Evolutionary conservation across 1,140 invertebrate species (phyloP).

Genomic region (Apis laboriosa): DNA sequence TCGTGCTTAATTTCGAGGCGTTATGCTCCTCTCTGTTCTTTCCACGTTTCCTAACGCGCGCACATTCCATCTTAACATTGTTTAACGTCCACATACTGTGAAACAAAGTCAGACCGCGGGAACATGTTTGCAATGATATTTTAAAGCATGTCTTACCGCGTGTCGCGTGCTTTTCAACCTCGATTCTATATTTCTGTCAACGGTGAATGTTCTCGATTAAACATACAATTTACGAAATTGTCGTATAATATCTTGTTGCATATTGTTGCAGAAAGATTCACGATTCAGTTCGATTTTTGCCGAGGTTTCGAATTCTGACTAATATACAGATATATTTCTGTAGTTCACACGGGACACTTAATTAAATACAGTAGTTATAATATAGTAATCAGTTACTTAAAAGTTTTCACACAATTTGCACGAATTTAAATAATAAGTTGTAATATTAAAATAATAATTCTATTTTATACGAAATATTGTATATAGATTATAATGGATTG

Average conservation of each 20-base stretch:
- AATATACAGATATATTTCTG: no score
- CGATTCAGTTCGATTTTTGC: background rate
- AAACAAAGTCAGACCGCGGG: background rate
- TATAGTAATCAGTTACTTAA: no score
- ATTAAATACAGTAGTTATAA: no score
- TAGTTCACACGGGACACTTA: no score
- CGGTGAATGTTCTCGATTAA: background rate
- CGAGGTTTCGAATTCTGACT: background rate
- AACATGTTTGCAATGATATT: background rate
- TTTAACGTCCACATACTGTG: background rate
- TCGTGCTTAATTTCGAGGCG: conserved; percentile 4
- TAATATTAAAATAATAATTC: no score
- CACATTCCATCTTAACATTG: background rate
- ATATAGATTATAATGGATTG: no score
- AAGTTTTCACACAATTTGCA: no score
- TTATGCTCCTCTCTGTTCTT: background rate
- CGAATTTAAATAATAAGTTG: no score
- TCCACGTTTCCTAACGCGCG: background rate
- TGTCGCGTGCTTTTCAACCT: background rate
- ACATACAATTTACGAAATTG: background rate
- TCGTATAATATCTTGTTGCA: no score
- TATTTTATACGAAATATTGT: no score
- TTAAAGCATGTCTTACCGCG: background rate
- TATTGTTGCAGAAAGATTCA: background rate
- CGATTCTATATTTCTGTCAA: background rate